These are phyloP conservation scores for Hermatobates lingyangjiaoensis DNA, from an alignment of 1,140 invertebrate species.

Conservation along the genomic window DNA sequence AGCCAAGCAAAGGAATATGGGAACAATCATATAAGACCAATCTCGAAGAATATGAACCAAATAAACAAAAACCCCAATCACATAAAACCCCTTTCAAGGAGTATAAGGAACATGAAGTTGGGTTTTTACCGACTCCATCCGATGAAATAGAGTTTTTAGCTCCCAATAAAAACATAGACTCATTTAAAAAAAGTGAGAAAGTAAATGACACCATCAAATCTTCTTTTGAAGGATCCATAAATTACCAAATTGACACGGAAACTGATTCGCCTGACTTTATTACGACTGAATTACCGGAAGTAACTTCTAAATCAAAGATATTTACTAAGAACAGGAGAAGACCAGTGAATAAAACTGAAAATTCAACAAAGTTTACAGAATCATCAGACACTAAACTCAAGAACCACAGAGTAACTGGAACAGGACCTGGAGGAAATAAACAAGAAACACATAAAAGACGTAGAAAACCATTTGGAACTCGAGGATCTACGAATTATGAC, in stretches of 20 bases:
- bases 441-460: constrained; percentile 4
- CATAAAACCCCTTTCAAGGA: neutral
- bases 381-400: neutral
- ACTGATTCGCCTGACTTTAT: neutral
- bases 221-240: no score
- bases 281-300: constrained; percentile 5
- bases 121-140: constrained; percentile 14
- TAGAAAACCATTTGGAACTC: constrained; percentile 3
- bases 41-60: neutral
- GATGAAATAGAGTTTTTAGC: constrained; percentile 6
- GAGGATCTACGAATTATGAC: constrained; percentile 3
- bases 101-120: neutral
- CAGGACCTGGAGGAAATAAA: neutral
- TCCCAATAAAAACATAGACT: no score
- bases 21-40: neutral
- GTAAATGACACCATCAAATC: no score
- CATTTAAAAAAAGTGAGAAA: no score
- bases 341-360: neutral
- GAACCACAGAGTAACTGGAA: neutral
- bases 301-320: constrained; percentile 1
- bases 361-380: neutral
- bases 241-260: no score
- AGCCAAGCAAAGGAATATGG: neutral
- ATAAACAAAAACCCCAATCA: neutral
- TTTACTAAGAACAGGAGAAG: constrained; percentile 2